Base-by-base conservation (phyloP, 2,797 vertebrate species). In the Cynodonichthys magdalenae region DNA sequence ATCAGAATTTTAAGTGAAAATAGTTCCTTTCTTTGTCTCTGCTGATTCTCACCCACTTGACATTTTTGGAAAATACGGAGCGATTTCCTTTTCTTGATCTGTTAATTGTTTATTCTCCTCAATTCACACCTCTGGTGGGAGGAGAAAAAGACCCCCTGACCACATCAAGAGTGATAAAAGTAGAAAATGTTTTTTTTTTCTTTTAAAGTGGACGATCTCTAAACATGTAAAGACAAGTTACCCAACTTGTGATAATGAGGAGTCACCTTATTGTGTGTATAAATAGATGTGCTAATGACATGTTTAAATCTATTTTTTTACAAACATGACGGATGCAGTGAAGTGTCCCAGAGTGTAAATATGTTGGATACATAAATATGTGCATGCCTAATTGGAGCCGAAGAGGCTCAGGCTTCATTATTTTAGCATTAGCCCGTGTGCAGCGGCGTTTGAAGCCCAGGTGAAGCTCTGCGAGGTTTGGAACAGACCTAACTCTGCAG, bases 281-380 rank as follows among this genome's bases (percentile, higher is more conserved):
- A 91, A 92, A 93, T 92, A 92, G 92, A 94, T 34, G 80, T 91
- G 93, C 82, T 93, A 92, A 94, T 92, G 88, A 91, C 88, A 88
- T 82, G 75, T 89, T 79, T 82, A 89, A 88, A 87, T 86, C 87
- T 82, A 24, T 24, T 24, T 24, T 24, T 24, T 24, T 3, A 2
- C 24, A 24, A 24, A 24, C 24, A 24, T 24, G 24, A 24, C 24
- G 24, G 24, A 24, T 24, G 45, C 6, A 58, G 56, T 56, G 68
- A 31, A 81, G 70, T 77, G 85, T 84, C 83, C 52, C 69, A 14
- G 64, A 80, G 85, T 83, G 89, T 79, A 88, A 89, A 90, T 81
- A 84, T 42, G 77, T 78, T 82, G 69, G 68, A 88, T 72, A 85
- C 83, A 85, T 83, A 85, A 90, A 90, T 86, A 89, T 55, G 75